phyloP scores from a whole-genome alignment of 2,888 invertebrate species.

The Tetragnatha montana region DNA sequence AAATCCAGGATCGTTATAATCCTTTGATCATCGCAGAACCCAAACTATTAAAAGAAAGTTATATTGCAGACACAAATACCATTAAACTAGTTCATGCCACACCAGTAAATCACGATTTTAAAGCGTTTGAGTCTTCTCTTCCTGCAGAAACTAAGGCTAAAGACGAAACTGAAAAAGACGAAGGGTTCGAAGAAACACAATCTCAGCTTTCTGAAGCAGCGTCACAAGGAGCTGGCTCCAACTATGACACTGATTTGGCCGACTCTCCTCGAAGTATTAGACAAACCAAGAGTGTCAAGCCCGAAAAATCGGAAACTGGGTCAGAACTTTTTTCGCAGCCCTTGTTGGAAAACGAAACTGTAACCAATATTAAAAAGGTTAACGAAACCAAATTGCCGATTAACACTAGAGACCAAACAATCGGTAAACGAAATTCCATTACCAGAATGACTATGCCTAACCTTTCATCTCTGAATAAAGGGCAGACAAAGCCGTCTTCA shows the following conservation, averaged over 20 bases:
- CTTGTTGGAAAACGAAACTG: constrained; percentile 11
- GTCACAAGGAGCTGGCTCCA: constrained; percentile 68
- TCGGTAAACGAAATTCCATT: constrained; percentile 15
- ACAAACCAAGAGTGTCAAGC: constrained; percentile 49
- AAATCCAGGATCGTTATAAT: constrained; percentile 13
- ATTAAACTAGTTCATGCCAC: constrained; percentile 55
- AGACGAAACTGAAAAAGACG: constrained; percentile 86
- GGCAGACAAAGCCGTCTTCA: not conserved
- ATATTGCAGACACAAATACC: constrained; percentile 36
- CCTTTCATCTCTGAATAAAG: not conserved
- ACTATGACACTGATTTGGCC: constrained; percentile 67
- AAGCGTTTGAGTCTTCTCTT: constrained; percentile 35
- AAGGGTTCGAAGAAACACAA: constrained; percentile 93
- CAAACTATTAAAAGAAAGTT: constrained; percentile 55
- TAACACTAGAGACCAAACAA: not conserved
- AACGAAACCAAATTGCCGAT: not conserved
- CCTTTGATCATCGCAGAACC: constrained; percentile 49
- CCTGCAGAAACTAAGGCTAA: constrained; percentile 37
- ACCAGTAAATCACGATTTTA: constrained; percentile 41
- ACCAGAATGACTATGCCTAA: constrained; percentile 17
- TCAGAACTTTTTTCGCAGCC: not conserved
- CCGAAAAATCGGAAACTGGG: constrained; percentile 10
- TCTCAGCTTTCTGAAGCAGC: constrained; percentile 81
- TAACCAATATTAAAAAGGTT: not conserved
- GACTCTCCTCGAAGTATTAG: constrained; percentile 72